These are phyloP conservation scores for Lissonota sp. DNA, from an alignment of 2,888 invertebrate genomes.

Conservation along the genomic window DNA sequence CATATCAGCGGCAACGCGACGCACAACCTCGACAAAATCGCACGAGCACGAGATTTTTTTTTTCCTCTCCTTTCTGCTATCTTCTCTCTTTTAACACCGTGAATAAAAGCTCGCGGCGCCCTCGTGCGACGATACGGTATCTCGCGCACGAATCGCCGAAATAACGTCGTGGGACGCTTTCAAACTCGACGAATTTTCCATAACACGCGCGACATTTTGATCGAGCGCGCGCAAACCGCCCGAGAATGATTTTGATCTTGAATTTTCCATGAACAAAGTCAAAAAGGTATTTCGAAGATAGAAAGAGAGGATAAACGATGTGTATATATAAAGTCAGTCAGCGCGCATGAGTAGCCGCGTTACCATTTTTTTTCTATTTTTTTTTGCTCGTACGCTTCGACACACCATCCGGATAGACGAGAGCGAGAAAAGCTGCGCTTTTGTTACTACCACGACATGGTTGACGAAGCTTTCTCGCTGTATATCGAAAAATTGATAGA, in stretches of 20 bases:
- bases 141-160: slow-evolving; percentile 14
- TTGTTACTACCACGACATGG: slow-evolving; percentile 31
- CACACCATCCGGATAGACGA: slow-evolving; percentile 18
- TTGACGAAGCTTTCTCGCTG: slow-evolving; percentile 34
- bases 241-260: too few relatives aligned
- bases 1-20: slow-evolving; percentile 7
- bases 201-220: too few relatives aligned
- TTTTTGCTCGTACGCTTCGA: slow-evolving; percentile 13
- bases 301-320: slow-evolving; percentile 39
- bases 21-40: not conserved
- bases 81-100: not conserved
- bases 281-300: not conserved
- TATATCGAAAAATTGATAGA: slow-evolving; percentile 29
- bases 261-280: too few relatives aligned
- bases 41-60: slow-evolving; percentile 8
- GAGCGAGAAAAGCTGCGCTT: slow-evolving; percentile 23
- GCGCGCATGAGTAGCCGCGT: slow-evolving; percentile 42
- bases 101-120: not conserved
- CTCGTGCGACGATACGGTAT: slow-evolving; percentile 21
- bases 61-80: not conserved
- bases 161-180: not conserved
- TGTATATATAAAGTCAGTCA: slow-evolving; percentile 37
- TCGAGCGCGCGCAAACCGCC: too few relatives aligned
- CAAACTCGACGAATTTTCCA: not conserved
- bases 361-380: slow-evolving; percentile 2